These are phyloP conservation scores for Uropetala carovei DNA, from an alignment of 2,888 invertebrate species.

Conservation along the genomic window DNA sequence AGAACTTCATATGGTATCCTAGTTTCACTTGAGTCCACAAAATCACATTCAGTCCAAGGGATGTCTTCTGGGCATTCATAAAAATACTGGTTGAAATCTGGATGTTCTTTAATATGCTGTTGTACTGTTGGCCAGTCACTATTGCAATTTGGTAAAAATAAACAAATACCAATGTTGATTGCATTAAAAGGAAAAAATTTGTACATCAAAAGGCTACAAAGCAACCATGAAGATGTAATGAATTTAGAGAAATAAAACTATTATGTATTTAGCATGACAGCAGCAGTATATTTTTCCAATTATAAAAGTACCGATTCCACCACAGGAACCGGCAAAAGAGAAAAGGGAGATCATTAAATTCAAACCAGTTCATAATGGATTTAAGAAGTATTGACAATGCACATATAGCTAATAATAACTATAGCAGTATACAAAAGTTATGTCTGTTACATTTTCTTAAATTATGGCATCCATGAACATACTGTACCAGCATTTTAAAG, in stretches of 20 bases:
- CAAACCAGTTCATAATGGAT: too few relatives aligned
- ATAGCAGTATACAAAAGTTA: too few relatives aligned
- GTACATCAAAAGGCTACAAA: background rate
- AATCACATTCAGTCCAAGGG: conserved; percentile 86
- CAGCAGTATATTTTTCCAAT: background rate
- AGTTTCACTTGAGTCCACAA: conserved; percentile 82
- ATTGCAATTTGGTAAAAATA: conserved; percentile 70
- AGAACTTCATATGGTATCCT: conserved; percentile 95
- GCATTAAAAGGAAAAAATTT: background rate
- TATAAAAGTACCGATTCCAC: too few relatives aligned
- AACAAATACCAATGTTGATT: background rate
- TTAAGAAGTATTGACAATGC: too few relatives aligned
- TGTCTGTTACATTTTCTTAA: too few relatives aligned
- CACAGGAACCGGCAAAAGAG: too few relatives aligned
- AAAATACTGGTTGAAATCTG: conserved; percentile 96
- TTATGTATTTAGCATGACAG: background rate
- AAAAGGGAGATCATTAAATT: too few relatives aligned
- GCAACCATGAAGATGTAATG: too few relatives aligned
- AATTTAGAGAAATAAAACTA: background rate
- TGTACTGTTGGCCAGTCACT: conserved; percentile 94
- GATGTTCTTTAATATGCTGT: conserved; percentile 90
- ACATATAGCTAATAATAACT: too few relatives aligned
- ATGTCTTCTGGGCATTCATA: conserved; percentile 88
- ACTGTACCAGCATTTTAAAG: too few relatives aligned
- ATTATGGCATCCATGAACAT: too few relatives aligned